A percentile compares a stretch with the other conserved stretches of the same genome.
These are phyloP conservation scores for Caenorhabditis zanzibari DNA, from an alignment of 2,888 invertebrate genomes.

Conservation along the genomic window DNA sequence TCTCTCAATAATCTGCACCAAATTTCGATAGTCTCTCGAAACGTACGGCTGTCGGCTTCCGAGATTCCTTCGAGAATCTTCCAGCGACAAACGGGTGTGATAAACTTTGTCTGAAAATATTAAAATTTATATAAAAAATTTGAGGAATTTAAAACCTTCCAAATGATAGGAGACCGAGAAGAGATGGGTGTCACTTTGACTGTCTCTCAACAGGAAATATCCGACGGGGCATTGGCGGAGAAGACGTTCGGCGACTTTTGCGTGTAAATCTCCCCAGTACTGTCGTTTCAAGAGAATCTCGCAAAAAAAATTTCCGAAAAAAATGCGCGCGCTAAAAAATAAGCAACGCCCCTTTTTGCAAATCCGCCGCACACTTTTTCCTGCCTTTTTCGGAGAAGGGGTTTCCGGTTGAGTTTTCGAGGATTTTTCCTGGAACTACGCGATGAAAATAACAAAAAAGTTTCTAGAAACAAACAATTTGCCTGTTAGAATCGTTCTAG, in stretches of 20 bases:
- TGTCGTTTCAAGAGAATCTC: slow-evolving; percentile 85
- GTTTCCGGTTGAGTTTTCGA: too few relatives aligned
- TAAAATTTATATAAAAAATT: not conserved
- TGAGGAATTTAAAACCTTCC: slow-evolving; percentile 58
- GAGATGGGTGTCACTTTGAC: slow-evolving; percentile 69
- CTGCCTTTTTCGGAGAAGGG: too few relatives aligned
- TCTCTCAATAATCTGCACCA: slow-evolving; percentile 52
- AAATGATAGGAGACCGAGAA: slow-evolving; percentile 67
- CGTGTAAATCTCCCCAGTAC: slow-evolving; percentile 91
- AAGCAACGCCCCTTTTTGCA: too few relatives aligned
- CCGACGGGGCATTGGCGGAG: slow-evolving; percentile 72
- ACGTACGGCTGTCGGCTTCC: slow-evolving; percentile 54
- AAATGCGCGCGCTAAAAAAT: too few relatives aligned
- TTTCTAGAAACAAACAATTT: too few relatives aligned
- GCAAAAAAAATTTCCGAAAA: slow-evolving; percentile 91
- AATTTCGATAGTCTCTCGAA: slow-evolving; percentile 45
- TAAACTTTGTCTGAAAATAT: slow-evolving; percentile 58
- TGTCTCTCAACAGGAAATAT: slow-evolving; percentile 78
- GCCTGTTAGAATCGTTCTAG: too few relatives aligned
- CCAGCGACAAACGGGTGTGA: slow-evolving; percentile 55
- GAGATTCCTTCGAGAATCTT: slow-evolving; percentile 44
- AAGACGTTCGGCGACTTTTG: slow-evolving; percentile 88
- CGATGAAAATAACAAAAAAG: too few relatives aligned
- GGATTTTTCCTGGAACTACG: too few relatives aligned
- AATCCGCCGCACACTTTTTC: too few relatives aligned